Base-by-base conservation (phyloP, 2,113 vertebrate species). In the Leucopsar rothschildi region DNA sequence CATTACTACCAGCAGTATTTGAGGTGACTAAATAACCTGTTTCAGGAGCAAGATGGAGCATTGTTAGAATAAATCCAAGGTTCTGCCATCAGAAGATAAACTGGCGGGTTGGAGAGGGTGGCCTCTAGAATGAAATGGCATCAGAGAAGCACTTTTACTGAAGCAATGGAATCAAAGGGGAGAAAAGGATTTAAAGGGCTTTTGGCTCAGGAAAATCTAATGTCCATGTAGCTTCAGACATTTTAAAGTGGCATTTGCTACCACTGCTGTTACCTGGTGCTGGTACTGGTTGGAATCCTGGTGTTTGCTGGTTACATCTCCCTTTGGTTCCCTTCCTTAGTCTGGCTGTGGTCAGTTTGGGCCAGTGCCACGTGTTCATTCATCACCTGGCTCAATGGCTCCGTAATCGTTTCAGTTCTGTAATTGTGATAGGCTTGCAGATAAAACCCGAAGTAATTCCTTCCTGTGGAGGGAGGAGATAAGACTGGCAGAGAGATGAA, bases 81-180 rank as follows among this genome's bases (percentile, higher is more conserved):
- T 55, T 52, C 29, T 3, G 10, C n/a, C 9, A 6, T 79, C n/a
- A 64, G 15, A 73, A 50, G 60, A 53, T 5, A 23, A 42, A 63
- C 18, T 39, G 0, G 25, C 0, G 1, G 44, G 13, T 39, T 9
- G 37, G 39, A 10, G 31, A 15, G 11, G 4, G 22, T 20, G 23
- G 60, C 27, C 31, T 45, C n/a, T 52, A 22, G 24, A 29, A 15
- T 47, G 15, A 66, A 82, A 42, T 28, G 66, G 71, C 69, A 22
- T 65, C 27, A 24, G 17, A 76, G 60, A 33, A 40, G 31, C 60
- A 68, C 77, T 69, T 1, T 45, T 72, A 12, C 20, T 70, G 64
- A 52, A 44, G 23, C 50, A 42, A 4, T 56, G 49, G 37, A 56
- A 70, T 63, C 23, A 35, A 76, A 64, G 29, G n/a, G 2, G 5